Evolutionary conservation across 2,113 vertebrate genomes (phyloP).

Genomic region (Coptodon bakossiorum): DNA sequence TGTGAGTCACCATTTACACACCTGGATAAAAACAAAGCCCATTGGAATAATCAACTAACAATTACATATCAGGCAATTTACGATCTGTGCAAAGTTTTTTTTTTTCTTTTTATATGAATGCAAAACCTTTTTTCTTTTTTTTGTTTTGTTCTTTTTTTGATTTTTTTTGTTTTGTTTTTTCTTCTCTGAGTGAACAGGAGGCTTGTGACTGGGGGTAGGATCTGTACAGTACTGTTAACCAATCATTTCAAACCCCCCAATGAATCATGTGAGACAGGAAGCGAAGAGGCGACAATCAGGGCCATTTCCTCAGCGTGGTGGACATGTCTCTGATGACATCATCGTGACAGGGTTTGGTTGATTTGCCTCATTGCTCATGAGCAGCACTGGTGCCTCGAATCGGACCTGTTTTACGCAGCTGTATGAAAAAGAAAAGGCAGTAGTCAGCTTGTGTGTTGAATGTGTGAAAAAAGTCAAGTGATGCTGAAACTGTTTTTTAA

Average conservation of each 20-base stretch:
- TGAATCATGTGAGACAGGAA: slow-evolving; percentile 61
- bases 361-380: slow-evolving; percentile 85
- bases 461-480: background rate
- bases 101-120: slow-evolving; percentile 40
- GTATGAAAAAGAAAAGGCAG: background rate
- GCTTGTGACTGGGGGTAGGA: slow-evolving; percentile 39
- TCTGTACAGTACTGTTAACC: slow-evolving; percentile 75
- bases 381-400: slow-evolving; percentile 96
- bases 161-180: background rate
- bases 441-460: background rate
- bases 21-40: slow-evolving; percentile 57
- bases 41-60: slow-evolving; percentile 53
- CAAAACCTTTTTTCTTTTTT: slow-evolving; percentile 32
- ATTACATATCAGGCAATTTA: slow-evolving; percentile 64
- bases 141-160: background rate
- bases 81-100: slow-evolving; percentile 58
- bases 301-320: slow-evolving; percentile 45
- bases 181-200: slow-evolving; percentile 46
- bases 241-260: slow-evolving; percentile 70
- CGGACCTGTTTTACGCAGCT: slow-evolving; percentile 93
- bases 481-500: background rate
- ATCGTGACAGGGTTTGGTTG: slow-evolving; percentile 65
- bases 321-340: slow-evolving; percentile 62
- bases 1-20: slow-evolving; percentile 37
- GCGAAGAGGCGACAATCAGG: slow-evolving; percentile 34